Conservation (phyloP, 1,140 invertebrate genomes). For the Micrasema longulum region DNA sequence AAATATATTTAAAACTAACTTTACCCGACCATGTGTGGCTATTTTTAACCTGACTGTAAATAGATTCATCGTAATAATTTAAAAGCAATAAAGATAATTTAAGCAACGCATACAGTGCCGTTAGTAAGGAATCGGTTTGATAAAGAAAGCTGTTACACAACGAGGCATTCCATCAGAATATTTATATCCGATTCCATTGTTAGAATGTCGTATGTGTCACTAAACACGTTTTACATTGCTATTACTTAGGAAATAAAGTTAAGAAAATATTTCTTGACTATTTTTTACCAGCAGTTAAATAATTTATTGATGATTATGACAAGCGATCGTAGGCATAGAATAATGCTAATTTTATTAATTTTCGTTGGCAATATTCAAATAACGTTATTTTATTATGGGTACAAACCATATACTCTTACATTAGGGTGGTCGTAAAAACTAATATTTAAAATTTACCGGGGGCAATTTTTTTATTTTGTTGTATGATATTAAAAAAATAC, state of each 20-base stretch:
- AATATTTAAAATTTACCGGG: background rate
- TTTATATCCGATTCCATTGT: conserved; percentile 29
- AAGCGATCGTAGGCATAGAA: background rate
- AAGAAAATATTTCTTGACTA: conserved; percentile 15
- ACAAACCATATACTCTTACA: background rate
- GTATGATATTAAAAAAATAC: background rate
- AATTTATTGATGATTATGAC: background rate
- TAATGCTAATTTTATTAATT: background rate
- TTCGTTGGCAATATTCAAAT: background rate
- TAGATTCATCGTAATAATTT: background rate
- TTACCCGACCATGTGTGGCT: conserved; percentile 7
- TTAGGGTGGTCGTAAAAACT: background rate
- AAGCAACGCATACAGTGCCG: conserved; percentile 3
- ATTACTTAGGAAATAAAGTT: background rate
- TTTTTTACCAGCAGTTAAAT: no score
- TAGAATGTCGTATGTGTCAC: conserved; percentile 28
- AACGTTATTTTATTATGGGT: background rate
- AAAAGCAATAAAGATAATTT: conserved; percentile 22
- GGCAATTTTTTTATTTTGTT: background rate
- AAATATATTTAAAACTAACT: background rate
- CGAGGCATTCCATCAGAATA: conserved; percentile 3
- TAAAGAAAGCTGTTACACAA: conserved; percentile 34
- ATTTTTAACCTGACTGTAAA: background rate
- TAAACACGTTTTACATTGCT: conserved; percentile 32
- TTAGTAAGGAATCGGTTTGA: conserved; percentile 1